Base-by-base conservation (phyloP, 2,888 invertebrate genomes). In the Drepanosiphum platanoidis region DNA sequence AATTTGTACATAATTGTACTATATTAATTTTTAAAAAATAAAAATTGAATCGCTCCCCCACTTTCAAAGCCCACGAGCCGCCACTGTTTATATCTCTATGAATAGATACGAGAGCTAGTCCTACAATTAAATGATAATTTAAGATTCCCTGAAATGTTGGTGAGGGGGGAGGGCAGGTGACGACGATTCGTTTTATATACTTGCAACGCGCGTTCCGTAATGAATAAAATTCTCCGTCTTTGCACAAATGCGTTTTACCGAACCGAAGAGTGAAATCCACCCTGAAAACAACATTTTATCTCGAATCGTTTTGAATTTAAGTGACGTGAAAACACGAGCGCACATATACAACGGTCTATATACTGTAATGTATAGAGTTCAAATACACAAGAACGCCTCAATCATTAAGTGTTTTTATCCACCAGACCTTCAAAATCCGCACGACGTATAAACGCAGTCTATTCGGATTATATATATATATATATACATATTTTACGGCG, bases 371-470 rank as follows among this genome's bases (percentile, higher is more conserved):
- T 34, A 46, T 46, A 46, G 15, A 39, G 46, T 80, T 34, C 46
- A 68, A 80, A 68, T 15, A 22, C n/a, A 77, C 64, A 64, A 68
- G 8, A 68, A 46, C 42, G 79, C 27, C 46, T 80, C 34, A 34
- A 80, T 80, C 68, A 80, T 80, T 52, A 68, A 68, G 27, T 52
- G 46, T 68, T 80, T 80, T 68, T 36, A 34, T 68, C 52, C 52
- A 1, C 18, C 46, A 80, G 46, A 52, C 68, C 52, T 80, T 68
- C 5, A 80, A 79, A 68, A 79, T 79, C 68, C n/a, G 1, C 46
- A 79, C n/a, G 32, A 27, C 13, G 15, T 18, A 18, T 61, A 27
- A 18, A 18, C 8, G 30, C 30, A 77, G 32, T 61, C 11, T 77
- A 75, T 75, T 75, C n/a, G 58, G 11, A 3, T 2, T 30, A 22